A percentile compares a stretch with the other conserved stretches of the same genome.
These are phyloP conservation scores for Odontomachus brunneus DNA, from an alignment of 1,140 invertebrate genomes.

Conservation along the genomic window DNA sequence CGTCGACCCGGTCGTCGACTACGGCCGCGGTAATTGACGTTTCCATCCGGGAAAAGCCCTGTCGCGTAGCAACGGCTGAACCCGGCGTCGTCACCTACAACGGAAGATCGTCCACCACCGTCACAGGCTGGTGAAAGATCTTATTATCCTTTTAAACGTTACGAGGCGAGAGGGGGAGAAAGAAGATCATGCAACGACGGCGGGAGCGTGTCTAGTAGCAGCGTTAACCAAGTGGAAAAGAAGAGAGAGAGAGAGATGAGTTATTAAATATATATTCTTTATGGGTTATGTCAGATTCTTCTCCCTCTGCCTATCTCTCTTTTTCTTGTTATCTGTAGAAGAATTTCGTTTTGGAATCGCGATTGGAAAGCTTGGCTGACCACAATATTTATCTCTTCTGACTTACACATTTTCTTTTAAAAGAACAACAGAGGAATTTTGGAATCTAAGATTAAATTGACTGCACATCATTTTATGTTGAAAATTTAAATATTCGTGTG, in stretches of 20 bases:
- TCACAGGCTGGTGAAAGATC: conserved; percentile 31
- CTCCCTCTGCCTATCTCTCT: too few relatives aligned
- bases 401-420: too few relatives aligned
- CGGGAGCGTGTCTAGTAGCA: neutral
- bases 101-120: neutral
- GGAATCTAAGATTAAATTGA: too few relatives aligned
- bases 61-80: conserved; percentile 33
- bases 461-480: too few relatives aligned
- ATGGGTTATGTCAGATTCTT: too few relatives aligned
- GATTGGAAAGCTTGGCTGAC: too few relatives aligned
- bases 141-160: conserved; percentile 27
- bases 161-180: neutral
- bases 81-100: neutral
- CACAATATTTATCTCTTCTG: too few relatives aligned
- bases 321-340: too few relatives aligned
- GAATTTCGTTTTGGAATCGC: too few relatives aligned
- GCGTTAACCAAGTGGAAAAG: neutral
- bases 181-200: conserved; percentile 5
- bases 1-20: neutral
- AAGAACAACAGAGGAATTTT: too few relatives aligned
- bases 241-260: too few relatives aligned
- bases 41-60: conserved; percentile 17
- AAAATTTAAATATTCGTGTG: too few relatives aligned
- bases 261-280: conserved; percentile 47
- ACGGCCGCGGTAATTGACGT: conserved; percentile 20